A percentile compares a stretch with the other conserved stretches of the same genome.
These are phyloP conservation scores for Sylvietta virens DNA, from an alignment of 2,113 vertebrate genomes.

Conservation along the genomic window DNA sequence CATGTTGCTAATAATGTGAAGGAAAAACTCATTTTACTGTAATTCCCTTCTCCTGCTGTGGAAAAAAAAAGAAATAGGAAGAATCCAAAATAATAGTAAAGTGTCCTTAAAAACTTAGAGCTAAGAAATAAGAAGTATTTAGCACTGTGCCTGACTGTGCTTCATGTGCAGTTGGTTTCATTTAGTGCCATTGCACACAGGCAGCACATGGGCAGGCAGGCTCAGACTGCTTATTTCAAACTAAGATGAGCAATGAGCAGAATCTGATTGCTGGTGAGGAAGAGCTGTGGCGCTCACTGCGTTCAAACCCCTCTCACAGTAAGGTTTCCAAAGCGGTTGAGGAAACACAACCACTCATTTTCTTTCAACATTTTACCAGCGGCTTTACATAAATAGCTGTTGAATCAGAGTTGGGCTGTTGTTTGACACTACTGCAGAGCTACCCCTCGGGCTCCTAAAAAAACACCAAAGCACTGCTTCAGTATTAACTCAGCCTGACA, in stretches of 20 bases:
- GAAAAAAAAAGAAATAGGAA: not conserved
- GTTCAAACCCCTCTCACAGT: not conserved
- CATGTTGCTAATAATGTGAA: not conserved
- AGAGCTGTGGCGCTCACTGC: accelerated
- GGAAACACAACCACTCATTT: not conserved
- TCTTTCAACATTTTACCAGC: not conserved
- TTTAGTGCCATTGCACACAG: not conserved
- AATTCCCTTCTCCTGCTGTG: not conserved
- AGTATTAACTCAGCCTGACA: slow-evolving; percentile 11
- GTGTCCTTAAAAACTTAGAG: not conserved
- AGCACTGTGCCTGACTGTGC: not conserved
- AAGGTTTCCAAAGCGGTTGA: not conserved
- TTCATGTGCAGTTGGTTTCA: not conserved
- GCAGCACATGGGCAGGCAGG: not conserved
- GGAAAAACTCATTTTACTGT: not conserved
- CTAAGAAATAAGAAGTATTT: not conserved
- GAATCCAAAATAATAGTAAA: not conserved
- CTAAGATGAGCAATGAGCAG: not conserved
- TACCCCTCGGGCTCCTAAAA: not conserved
- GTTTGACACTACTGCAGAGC: not conserved
- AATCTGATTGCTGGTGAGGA: not conserved
- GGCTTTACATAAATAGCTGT: not conserved
- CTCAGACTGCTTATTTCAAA: not conserved
- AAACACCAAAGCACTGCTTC: not conserved
- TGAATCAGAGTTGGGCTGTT: not conserved